A percentile compares a stretch with the other conserved stretches of the same genome.
phyloP scores from a whole-genome alignment of 2,888 invertebrate species.

The Leptopilina myrica region DNA sequence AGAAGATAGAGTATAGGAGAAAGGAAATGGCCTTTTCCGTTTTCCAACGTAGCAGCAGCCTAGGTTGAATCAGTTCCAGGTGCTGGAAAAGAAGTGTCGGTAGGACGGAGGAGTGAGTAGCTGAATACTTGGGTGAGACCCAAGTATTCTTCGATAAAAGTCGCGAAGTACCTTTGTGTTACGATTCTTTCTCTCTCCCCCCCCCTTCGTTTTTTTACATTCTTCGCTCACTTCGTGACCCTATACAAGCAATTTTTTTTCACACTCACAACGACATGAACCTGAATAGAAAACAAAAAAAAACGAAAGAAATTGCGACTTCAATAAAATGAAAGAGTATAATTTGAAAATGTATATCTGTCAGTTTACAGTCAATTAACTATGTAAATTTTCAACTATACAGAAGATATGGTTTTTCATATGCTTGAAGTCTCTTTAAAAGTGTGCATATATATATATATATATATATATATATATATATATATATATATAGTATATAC shows the following conservation, averaged over 20 bases:
- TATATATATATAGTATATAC: no score
- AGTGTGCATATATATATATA: neutral
- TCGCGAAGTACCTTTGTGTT: constrained; percentile 54
- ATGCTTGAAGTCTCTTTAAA: neutral
- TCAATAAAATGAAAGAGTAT: no score
- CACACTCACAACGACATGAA: constrained; percentile 2
- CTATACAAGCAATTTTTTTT: constrained; percentile 11
- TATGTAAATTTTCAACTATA: neutral
- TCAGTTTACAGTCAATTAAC: constrained; percentile 13
- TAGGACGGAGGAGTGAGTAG: constrained; percentile 50
- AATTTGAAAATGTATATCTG: constrained; percentile 6
- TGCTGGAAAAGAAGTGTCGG: constrained; percentile 49
- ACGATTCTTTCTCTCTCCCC: constrained; percentile 57
- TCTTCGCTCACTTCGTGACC: constrained; percentile 24
- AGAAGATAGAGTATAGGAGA: constrained; percentile 47
- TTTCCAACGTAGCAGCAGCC: constrained; percentile 59
- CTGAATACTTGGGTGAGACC: constrained; percentile 64
- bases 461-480: no score
- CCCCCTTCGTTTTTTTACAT: constrained; percentile 34
- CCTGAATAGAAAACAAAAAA: neutral
- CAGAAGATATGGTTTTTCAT: constrained; percentile 1
- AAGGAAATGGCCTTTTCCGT: constrained; percentile 62
- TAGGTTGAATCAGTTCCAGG: constrained; percentile 61
- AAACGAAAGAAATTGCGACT: neutral
- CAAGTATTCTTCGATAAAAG: constrained; percentile 61